Conservation (phyloP, 2,113 vertebrate species). For the Siphamia tubifer region DNA sequence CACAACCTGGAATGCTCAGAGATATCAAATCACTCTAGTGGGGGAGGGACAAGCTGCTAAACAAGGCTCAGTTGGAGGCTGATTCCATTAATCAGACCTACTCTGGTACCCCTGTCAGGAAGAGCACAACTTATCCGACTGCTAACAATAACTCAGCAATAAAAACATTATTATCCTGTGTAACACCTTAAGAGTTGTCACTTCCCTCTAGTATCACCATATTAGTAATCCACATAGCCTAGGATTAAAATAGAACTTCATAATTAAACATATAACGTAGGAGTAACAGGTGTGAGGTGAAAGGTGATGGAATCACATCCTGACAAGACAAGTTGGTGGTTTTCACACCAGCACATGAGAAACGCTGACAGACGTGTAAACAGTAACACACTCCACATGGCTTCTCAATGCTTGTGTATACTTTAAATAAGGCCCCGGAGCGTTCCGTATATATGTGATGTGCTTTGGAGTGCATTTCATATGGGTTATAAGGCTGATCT, state of each 20-base stretch:
- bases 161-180: neutral
- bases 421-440: conserved; percentile 6
- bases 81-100: conserved; percentile 53
- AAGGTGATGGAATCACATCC: conserved; percentile 8
- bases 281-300: conserved; percentile 43
- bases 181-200: neutral
- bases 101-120: conserved; percentile 28
- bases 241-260: conserved; percentile 46
- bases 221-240: neutral
- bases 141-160: neutral
- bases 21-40: conserved; percentile 67
- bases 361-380: conserved; percentile 28
- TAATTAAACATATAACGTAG: conserved; percentile 34
- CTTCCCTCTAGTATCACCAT: neutral
- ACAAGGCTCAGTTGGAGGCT: conserved; percentile 19
- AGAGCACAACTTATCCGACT: conserved; percentile 24
- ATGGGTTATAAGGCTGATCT: conserved; percentile 26
- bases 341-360: conserved; percentile 5
- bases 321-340: neutral
- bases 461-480: conserved; percentile 1
- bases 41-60: conserved; percentile 41
- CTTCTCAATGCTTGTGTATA: conserved; percentile 6
- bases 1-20: conserved; percentile 69
- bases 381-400: conserved; percentile 6
- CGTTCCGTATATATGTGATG: neutral